Base-by-base conservation (phyloP, 2,113 vertebrate species). In the Opisthocomus hoazin region DNA sequence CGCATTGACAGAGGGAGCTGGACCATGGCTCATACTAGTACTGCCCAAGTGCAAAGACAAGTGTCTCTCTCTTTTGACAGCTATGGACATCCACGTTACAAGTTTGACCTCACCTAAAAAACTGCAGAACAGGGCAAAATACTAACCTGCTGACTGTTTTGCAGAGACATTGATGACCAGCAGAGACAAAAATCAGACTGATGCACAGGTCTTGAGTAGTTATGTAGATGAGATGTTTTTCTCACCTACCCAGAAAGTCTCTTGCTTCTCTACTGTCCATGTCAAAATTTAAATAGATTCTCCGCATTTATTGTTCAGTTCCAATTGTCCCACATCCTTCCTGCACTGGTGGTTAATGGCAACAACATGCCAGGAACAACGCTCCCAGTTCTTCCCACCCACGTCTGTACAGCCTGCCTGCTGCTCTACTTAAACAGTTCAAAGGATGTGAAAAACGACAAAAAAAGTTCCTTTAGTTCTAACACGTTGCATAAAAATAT, bases 401-500 rank as follows among this genome's bases (percentile, higher is more conserved):
- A 0, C 2, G 9, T 3, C 19, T 9, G 5, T 6, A 17, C 27
- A 88, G 41, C 56, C 56, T 6, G 14, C 26, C n/a, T 54, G 48
- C 82, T 56, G 54, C 58, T 81, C n/a, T 11, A 3, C 37, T 57
- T 4, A 3, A 57, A 57, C 43, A 17, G 36, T 29, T 51, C 34
- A 43, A 22, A 56, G 14, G 16, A 14, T 5, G 21, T 4, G 16
- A 41, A 84, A 90, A 91, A 18, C 18, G 4, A 13, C 34, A 27
- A 57, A 11, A 57, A 11, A 41, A 37, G 36, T 8, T 81, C 22
- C 36, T 56, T 77, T 65, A n/a, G 15, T 60, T 41, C 39, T 12
- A n/a, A 37, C 0, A 0, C 2, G 5, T 30, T 29, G 2, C 37
- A 23, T 7, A 12, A 53, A 69, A 66, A 36, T 4, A 57, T 3